Base-by-base conservation (phyloP, 2,113 vertebrate species). In the Xiphias gladius region DNA sequence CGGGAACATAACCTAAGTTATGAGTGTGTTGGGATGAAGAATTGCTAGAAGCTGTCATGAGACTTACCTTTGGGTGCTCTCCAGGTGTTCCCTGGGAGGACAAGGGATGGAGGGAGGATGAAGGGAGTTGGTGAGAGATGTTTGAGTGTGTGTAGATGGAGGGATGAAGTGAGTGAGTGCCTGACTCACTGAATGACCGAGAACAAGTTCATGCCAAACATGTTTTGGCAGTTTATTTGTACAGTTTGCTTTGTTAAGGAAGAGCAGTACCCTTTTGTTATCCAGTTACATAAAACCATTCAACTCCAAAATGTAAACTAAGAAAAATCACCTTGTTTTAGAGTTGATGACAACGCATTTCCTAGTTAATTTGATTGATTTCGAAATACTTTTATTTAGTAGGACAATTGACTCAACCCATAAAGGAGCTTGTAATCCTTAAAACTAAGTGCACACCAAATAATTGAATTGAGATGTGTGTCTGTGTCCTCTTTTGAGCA, bases 21-120 rank as follows among this genome's bases (percentile, higher is more conserved):
- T 75, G 80, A 46, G 37, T 24, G 50, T 63, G 64, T 68, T 70
- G 11, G 50, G 82, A 74, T 79, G 74, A 89, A 68, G 82, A 63
- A 84, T 59, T 1, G 50, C 73, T 63, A 19, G 75, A 73, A 59
- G 61, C 43, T 66, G 32, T 59, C 30, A 41, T 62, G 17, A 77
- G 66, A 73, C 79, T 58, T 76, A 64, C 50, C 58, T 50, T 55
- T 74, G 69, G 67, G 59, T 28, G 41, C 65, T 83, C 54, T 80
- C 43, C 76, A 84, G 84, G 71, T 79, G 64, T 74, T 75, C 79
- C 64, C 22, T 22, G 20, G 14, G n/a, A 62, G 26, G 48, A 57
- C 55, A 52, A 76, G 57, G 39, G 39, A 52, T 20, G 70, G 24
- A 59, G 28, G 16, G 41, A 43, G 37, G 20, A 30, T 58, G 43